phyloP scores from a whole-genome alignment of 2,888 invertebrate species.

The Lysandra coridon region DNA sequence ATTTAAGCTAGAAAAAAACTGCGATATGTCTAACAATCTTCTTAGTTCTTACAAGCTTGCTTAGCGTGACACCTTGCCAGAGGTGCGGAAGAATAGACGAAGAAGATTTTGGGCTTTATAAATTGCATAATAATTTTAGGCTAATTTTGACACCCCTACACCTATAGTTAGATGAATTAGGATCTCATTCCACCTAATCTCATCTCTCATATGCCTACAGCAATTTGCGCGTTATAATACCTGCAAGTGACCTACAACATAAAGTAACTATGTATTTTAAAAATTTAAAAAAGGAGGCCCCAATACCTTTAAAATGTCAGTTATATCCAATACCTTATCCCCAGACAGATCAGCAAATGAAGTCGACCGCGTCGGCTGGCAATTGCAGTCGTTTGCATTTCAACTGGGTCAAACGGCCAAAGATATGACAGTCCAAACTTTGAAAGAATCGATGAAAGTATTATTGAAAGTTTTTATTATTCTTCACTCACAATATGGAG shows the following conservation, averaged over 20 bases:
- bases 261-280: not conserved
- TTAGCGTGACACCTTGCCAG: too few relatives aligned
- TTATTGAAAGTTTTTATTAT: not conserved
- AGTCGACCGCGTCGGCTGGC: not conserved
- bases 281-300: not conserved
- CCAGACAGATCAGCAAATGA: slow-evolving; percentile 26
- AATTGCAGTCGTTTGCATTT: slow-evolving; percentile 28
- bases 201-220: too few relatives aligned
- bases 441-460: not conserved
- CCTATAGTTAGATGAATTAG: too few relatives aligned
- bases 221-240: too few relatives aligned
- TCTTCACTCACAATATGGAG: not conserved
- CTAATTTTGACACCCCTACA: too few relatives aligned
- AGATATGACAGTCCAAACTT: slow-evolving; percentile 10
- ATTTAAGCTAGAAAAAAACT: too few relatives aligned
- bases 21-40: too few relatives aligned
- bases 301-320: slow-evolving; percentile 3
- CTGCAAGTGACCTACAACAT: not conserved
- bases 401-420: slow-evolving; percentile 20
- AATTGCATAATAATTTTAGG: too few relatives aligned
- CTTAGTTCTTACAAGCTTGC: too few relatives aligned
- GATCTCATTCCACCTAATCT: too few relatives aligned
- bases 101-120: too few relatives aligned
- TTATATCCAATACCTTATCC: slow-evolving; percentile 2
- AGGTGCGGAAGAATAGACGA: too few relatives aligned